Conservation (phyloP, 2,113 vertebrate genomes). For the Tyrannus savana region DNA sequence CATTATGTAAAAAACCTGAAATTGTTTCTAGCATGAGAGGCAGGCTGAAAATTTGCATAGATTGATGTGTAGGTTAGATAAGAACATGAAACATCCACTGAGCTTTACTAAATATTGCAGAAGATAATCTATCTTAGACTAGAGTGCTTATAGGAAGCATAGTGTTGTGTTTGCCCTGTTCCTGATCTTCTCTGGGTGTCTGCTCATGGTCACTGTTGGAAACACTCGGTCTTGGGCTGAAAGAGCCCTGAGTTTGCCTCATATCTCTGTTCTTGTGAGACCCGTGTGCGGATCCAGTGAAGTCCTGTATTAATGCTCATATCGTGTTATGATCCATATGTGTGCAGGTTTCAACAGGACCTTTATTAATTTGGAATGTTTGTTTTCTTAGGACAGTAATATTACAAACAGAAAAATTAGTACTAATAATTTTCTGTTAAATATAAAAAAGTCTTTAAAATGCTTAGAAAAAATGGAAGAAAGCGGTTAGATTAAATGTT, state of each 20-base stretch:
- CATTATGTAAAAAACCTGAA: neutral
- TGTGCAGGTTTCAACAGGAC: neutral
- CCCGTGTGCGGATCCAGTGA: neutral
- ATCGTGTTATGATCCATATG: rapidly evolving
- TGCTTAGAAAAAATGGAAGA: neutral
- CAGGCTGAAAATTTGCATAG: neutral
- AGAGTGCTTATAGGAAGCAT: neutral
- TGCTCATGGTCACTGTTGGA: neutral
- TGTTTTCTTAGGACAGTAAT: neutral
- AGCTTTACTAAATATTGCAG: neutral
- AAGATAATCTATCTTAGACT: neutral
- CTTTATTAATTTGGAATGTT: neutral
- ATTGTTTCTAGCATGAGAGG: neutral
- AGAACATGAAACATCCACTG: neutral
- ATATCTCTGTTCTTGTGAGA: neutral
- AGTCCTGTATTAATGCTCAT: neutral
- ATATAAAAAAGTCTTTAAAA: neutral
- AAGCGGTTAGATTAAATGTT: neutral
- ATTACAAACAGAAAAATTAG: neutral
- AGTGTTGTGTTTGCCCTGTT: neutral
- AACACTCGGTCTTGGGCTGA: neutral
- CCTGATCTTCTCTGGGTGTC: neutral
- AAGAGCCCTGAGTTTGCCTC: neutral
- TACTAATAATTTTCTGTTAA: neutral
- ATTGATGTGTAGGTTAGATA: neutral